Base-by-base conservation (phyloP, 1,140 invertebrate species). In the Grapholita molesta region DNA sequence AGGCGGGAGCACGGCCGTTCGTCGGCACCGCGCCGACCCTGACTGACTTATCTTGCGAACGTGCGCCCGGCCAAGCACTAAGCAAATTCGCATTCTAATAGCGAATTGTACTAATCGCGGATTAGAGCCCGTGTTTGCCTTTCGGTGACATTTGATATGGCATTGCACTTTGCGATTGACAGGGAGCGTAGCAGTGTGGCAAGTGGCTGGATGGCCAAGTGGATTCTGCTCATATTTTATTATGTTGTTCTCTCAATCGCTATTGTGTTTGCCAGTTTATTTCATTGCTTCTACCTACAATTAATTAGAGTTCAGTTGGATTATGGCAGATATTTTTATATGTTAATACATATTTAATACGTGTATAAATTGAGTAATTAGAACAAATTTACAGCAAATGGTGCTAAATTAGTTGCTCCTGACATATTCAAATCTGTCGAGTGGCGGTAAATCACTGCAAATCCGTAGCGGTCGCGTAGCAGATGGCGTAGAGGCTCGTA, bases 41-140 rank as follows among this genome's bases (percentile, higher is more conserved):
- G 89, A 91, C 89, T 91, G 85, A 91, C 87, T 91, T 91, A 90
- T 90, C 87, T 91, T 83, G 79, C 83, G 79, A 89, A 89, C 87
- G 87, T 89, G 89, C 86, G 82, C 79, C 83, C 42, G 42, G 55
- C 24, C 55, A 28, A 57, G 85, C 81, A 86, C 86, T 18, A 61
- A 61, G 88, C 88, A 86, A 89, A 91, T 88, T 86, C 85, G 85
- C 85, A 88, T 88, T 89, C 89, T 89, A 90, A 89, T 84, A 75
- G 82, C 85, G 73, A 89, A 88, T 87, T 87, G 81, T 83, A 79
- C 85, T 79, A 77, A 79, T 79, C 70, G 67, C 69, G 71, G 66
- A 69, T 74, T 79, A 80, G 74, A 75, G 77, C 70, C 25, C 6
- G 55, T 61, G 55, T 61, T 61, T 61, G 24, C 55, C 55, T 61